Percentiles rank a stretch among this genome's conserved stretches.
phyloP scores from a whole-genome alignment of 2,888 invertebrate species.

The Uropetala carovei region DNA sequence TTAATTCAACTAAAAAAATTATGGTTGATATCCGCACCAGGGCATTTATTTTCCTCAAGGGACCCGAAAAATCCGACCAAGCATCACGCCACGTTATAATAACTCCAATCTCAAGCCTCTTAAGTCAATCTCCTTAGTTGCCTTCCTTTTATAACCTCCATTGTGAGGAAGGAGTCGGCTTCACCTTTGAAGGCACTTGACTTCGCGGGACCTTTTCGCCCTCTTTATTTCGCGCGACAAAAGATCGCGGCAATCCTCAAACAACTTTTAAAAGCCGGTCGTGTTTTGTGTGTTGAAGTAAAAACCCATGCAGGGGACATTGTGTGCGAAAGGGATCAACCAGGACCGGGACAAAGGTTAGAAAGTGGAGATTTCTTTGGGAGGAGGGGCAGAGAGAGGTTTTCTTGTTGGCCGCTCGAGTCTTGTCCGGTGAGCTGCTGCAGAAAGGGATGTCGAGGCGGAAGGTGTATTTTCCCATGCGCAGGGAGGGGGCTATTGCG shows the following conservation, averaged over 20 bases:
- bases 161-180: background rate
- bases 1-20: background rate
- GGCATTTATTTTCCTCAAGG: background rate
- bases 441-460: background rate
- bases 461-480: background rate
- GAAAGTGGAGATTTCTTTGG: background rate
- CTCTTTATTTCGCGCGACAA: background rate
- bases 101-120: constrained; percentile 5
- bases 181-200: background rate
- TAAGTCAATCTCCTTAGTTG: background rate
- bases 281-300: constrained; percentile 32
- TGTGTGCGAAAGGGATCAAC: constrained; percentile 29
- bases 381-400: no score
- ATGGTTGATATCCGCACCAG: background rate
- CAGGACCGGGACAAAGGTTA: background rate
- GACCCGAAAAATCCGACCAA: background rate
- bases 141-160: background rate
- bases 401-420: no score
- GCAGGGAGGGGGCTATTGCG: background rate
- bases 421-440: no score
- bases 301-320: constrained; percentile 18
- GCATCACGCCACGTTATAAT: background rate
- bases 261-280: background rate
- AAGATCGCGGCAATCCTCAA: constrained; percentile 1
- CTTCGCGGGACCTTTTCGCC: background rate